These are phyloP conservation scores for Meandrina meandrites DNA, from an alignment of 92 coral and sea anemone genomes.

Conservation along the genomic window DNA sequence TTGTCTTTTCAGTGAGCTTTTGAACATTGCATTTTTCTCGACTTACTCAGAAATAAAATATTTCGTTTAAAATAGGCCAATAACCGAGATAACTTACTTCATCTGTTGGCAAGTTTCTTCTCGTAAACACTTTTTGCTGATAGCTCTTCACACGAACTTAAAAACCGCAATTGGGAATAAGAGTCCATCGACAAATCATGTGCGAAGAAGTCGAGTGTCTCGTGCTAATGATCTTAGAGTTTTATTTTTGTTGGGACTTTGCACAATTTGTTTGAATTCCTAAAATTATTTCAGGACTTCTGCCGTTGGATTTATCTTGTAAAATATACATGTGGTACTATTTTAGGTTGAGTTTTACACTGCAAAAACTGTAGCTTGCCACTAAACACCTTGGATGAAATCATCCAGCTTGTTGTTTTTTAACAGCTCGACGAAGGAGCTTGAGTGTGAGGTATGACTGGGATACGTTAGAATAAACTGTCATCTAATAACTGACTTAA, in stretches of 20 bases:
- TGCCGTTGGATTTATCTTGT: constrained; percentile 6
- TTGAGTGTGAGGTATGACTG: not conserved
- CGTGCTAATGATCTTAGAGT: constrained; percentile 26
- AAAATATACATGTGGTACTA: not conserved
- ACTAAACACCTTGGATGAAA: not conserved
- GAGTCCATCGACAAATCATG: constrained; percentile 44
- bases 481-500: not conserved
- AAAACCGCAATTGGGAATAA: constrained; percentile 49
- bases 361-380: not conserved
- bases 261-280: constrained; percentile 32
- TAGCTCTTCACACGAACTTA: constrained; percentile 34
- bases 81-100: constrained; percentile 17
- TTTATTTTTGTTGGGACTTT: constrained; percentile 40
- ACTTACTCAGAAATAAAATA: not conserved
- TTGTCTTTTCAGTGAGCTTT: not conserved
- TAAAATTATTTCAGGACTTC: constrained; percentile 15
- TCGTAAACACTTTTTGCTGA: constrained; percentile 45
- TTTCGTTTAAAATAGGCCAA: constrained; percentile 14
- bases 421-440: not conserved
- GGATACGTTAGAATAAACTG: not conserved
- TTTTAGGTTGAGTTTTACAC: not conserved
- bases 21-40: not conserved
- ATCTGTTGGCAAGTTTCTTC: constrained; percentile 35
- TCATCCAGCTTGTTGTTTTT: not conserved
- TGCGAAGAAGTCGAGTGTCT: constrained; percentile 40